A percentile compares a stretch with the other conserved stretches of the same genome.
These are phyloP conservation scores for Zaprionus ghesquierei DNA, from an alignment of 1,140 invertebrate genomes.

Conservation along the genomic window DNA sequence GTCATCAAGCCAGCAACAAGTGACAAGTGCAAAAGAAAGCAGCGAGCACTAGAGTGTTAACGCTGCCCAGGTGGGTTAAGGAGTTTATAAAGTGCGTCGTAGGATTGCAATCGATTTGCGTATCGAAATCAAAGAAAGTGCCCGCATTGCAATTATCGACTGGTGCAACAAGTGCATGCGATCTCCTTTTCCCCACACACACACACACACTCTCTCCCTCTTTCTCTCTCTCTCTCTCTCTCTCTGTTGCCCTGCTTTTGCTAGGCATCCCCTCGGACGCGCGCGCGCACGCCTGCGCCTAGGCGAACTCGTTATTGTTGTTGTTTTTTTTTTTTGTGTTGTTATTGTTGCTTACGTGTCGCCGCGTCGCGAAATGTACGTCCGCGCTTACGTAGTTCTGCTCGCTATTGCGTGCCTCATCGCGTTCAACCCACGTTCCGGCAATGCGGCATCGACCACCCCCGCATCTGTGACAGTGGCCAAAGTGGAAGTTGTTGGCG, in stretches of 20 bases:
- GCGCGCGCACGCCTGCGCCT: slow-evolving; percentile 46
- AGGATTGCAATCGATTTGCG: slow-evolving; percentile 14
- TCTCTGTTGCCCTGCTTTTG: neutral
- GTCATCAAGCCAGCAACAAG: slow-evolving; percentile 33
- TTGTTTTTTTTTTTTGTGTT: slow-evolving; percentile 5
- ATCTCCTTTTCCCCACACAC: neutral
- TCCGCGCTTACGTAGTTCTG: slow-evolving; percentile 27
- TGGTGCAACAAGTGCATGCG: slow-evolving; percentile 30
- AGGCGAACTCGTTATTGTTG: neutral
- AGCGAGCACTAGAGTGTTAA: too few species aligned
- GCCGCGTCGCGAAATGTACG: slow-evolving; percentile 39
- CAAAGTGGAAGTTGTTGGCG: slow-evolving; percentile 45
- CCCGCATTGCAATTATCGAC: slow-evolving; percentile 2
- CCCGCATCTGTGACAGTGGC: slow-evolving; percentile 1
- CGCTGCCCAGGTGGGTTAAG: neutral
- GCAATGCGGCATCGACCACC: neutral
- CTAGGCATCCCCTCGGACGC: neutral
- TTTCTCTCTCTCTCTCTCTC: neutral
- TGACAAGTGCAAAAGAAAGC: slow-evolving; percentile 30
- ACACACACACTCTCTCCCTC: neutral
- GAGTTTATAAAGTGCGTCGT: too few species aligned
- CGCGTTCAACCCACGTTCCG: neutral
- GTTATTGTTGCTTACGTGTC: slow-evolving; percentile 53
- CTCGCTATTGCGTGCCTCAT: slow-evolving; percentile 12
- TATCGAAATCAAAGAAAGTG: slow-evolving; percentile 17